Evolutionary conservation across 2,797 vertebrate genomes (phyloP).

Genomic region (Pelodytes ibericus): DNA sequence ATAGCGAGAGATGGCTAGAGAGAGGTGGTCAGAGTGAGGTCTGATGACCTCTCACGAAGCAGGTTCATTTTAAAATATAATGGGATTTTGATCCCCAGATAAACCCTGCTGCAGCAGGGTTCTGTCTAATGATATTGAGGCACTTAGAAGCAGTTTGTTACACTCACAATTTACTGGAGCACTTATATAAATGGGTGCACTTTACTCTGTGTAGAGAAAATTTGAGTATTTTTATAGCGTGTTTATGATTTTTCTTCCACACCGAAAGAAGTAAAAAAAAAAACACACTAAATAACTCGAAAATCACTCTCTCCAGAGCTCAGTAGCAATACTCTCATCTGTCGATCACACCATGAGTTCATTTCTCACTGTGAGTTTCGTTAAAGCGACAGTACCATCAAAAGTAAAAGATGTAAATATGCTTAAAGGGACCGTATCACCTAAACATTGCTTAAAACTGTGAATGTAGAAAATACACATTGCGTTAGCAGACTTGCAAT

Average conservation of each 20-base stretch:
- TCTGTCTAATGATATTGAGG: neutral
- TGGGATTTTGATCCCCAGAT: neutral
- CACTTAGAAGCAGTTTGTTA: constrained; percentile 8
- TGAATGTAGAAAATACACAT: no score
- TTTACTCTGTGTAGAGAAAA: constrained; percentile 1
- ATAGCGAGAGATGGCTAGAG: no score
- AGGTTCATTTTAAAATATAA: neutral
- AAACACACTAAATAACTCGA: neutral
- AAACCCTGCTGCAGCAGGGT: neutral
- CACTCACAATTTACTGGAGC: neutral
- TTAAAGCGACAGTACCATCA: no score
- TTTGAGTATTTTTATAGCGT: neutral
- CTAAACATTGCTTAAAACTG: no score
- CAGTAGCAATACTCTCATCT: neutral
- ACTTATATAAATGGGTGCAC: constrained; percentile 22
- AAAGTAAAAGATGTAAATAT: no score
- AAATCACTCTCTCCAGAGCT: neutral
- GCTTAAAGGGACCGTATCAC: no score
- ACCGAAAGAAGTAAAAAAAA: neutral
- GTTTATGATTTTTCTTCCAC: neutral
- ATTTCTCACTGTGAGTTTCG: no score
- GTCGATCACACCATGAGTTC: neutral
- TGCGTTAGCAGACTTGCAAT: no score
- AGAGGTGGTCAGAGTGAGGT: neutral
- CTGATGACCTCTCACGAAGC: neutral